Evolutionary conservation across 2,797 vertebrate genomes (phyloP), one percentile per base, ranked within the genome.

Genomic region (Chelon labrosus): DNA sequence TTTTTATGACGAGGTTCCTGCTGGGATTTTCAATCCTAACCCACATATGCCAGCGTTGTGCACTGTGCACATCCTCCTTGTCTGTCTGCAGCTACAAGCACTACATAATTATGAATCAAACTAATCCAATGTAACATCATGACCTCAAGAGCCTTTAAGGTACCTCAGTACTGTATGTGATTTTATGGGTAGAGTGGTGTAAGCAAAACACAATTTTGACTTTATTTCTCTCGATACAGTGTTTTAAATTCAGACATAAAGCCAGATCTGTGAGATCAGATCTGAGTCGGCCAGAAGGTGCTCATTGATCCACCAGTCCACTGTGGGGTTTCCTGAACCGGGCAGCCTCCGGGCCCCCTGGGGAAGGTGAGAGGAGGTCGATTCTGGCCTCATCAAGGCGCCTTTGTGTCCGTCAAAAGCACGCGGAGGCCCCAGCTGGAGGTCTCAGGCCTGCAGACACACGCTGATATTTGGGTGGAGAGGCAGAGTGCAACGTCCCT

Each of bases 381-480:
- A 85, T 87, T 83, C 73, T 75, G 74, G 52, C 75, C 81, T 87
- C 88, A 88, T 89, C 84, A 63, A 49, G 63, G 69, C 52, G 56
- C 77, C 82, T 90, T 94, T 92, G 85, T 93, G 27, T 72, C 44
- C 72, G 5, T 7, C 14, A 14, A 17, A 49, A 55, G 35, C 64
- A 59, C 68, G 60, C 61, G 1, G 52, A 39, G 86, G 77, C 50
- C 78, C 75, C 92, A 89, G 89, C 87, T 89, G 91, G 80, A 70
- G 57, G 80, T 86, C 89, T 91, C 84, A 73, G 87, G 76, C 87
- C 80, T 70, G 83, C 88, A 91, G 89, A 93, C 93, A 87, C 92
- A 91, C 88, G 76, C 87, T 80, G 20, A 75, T 85, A 76, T 94
- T 91, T 89, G 85, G 79, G 82, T 86, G 80, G 76, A 63, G 84